Percentiles rank a stretch among this genome's conserved stretches.
Evolutionary conservation across 2,113 vertebrate genomes (phyloP).

Genomic region (Pangasianodon hypophthalmus): DNA sequence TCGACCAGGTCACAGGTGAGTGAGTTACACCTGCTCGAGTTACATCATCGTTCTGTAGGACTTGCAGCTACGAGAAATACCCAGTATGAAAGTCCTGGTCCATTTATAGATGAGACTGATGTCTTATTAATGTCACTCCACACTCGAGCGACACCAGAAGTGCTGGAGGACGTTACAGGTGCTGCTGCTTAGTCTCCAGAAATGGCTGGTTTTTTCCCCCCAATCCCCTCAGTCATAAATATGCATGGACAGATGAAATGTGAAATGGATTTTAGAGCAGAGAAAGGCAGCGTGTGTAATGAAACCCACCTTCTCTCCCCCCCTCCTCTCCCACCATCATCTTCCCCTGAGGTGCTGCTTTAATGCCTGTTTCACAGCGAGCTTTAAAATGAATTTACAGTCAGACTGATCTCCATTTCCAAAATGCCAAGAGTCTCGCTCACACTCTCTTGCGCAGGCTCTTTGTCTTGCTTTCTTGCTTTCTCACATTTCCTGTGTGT

Average conservation of each 20-base stretch:
- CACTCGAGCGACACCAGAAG: background rate
- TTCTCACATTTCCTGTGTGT: background rate
- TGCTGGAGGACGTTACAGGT: constrained; percentile 68
- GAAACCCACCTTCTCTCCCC: constrained; percentile 51
- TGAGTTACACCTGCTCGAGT: constrained; percentile 42
- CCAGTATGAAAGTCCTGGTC: constrained; percentile 18
- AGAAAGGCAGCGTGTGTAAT: constrained; percentile 71
- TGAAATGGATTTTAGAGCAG: constrained; percentile 72
- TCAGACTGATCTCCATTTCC: constrained; percentile 75
- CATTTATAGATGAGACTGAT: background rate
- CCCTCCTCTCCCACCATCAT: constrained; percentile 17
- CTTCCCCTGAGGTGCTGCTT: constrained; percentile 72
- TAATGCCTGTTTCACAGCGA: constrained; percentile 75
- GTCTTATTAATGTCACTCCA: constrained; percentile 31
- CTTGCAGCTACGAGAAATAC: background rate
- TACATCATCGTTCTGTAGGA: background rate
- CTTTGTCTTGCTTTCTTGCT: background rate
- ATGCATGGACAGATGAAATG: constrained; percentile 72
- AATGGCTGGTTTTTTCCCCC: constrained; percentile 75
- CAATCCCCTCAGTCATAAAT: constrained; percentile 78
- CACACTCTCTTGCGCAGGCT: background rate
- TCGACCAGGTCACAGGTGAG: constrained; percentile 98
- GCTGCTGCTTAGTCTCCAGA: constrained; percentile 67
- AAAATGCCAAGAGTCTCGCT: constrained; percentile 59
- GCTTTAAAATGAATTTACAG: constrained; percentile 78